These are phyloP conservation scores for Pelmatolapia mariae DNA, from an alignment of 2,113 vertebrate genomes.

Conservation along the genomic window DNA sequence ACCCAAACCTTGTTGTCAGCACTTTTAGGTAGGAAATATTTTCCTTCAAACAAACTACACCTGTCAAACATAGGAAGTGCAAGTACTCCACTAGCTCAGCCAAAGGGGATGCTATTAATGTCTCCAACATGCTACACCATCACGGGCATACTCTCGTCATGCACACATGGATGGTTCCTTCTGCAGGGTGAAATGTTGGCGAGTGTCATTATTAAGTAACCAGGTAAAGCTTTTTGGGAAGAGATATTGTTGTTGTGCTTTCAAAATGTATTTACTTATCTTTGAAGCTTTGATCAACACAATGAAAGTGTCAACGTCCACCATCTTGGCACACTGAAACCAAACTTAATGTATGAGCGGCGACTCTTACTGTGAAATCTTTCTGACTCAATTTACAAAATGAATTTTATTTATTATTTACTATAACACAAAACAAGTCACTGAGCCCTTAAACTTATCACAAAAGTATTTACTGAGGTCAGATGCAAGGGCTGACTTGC, in stretches of 20 bases:
- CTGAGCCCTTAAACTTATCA: not conserved
- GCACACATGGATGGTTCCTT: not conserved
- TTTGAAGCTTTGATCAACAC: not conserved
- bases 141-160: accelerated
- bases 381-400: not conserved
- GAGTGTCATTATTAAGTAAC: not conserved
- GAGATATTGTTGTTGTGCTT: not conserved
- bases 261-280: not conserved
- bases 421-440: not conserved
- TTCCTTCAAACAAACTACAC: not conserved
- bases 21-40: not conserved
- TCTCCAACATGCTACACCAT: not conserved
- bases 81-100: not conserved
- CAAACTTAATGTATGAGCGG: not conserved
- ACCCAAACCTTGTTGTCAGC: not conserved
- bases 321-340: not conserved
- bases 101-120: not conserved
- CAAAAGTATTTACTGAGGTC: not conserved
- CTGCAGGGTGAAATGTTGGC: not conserved
- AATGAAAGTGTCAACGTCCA: not conserved
- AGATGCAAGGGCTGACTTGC: not conserved
- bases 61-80: not conserved
- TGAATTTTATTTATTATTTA: not conserved
- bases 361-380: not conserved
- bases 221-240: not conserved